A percentile compares a stretch with the other conserved stretches of the same genome.
Conservation (phyloP, 1,140 invertebrate species). For the Hycleus phaleratus region DNA sequence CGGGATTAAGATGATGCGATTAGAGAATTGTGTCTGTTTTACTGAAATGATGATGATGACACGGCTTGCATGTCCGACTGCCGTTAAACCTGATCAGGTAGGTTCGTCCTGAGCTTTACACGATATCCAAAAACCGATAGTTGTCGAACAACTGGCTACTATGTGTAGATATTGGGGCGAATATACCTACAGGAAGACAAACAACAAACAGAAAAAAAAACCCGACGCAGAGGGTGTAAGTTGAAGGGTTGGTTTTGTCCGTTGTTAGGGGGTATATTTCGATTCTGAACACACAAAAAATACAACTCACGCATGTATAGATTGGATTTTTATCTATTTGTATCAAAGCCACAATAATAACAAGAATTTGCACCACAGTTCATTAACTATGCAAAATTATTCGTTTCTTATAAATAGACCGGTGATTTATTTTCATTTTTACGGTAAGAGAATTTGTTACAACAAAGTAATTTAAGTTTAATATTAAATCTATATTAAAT, state of each 20-base stretch:
- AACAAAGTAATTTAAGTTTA: no score
- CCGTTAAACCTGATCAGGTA: conserved; percentile 33
- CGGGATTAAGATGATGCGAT: conserved; percentile 28
- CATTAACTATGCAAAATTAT: conserved; percentile 14
- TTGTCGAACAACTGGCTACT: no score
- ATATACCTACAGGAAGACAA: no score
- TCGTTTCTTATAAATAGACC: conserved; percentile 9
- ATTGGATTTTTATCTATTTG: no score
- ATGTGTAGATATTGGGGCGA: no score
- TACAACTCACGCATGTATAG: no score
- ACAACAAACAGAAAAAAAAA: conserved; percentile 1
- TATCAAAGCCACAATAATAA: conserved; percentile 4
- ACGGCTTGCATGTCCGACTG: conserved; percentile 32
- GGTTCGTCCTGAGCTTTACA: conserved; percentile 31
- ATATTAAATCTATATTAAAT: no score
- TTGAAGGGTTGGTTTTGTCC: neutral
- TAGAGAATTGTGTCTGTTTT: conserved; percentile 19
- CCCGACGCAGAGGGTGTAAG: conserved; percentile 10
- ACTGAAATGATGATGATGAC: conserved; percentile 23
- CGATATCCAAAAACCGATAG: neutral
- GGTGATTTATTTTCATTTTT: conserved; percentile 8
- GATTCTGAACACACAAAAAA: no score
- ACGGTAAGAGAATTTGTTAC: neutral
- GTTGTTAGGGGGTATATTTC: no score
- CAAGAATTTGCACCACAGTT: conserved; percentile 12